Percentiles rank a stretch among this genome's conserved stretches.
phyloP scores from a whole-genome alignment of 2,113 vertebrate species.

The Sturnira hondurensis region DNA sequence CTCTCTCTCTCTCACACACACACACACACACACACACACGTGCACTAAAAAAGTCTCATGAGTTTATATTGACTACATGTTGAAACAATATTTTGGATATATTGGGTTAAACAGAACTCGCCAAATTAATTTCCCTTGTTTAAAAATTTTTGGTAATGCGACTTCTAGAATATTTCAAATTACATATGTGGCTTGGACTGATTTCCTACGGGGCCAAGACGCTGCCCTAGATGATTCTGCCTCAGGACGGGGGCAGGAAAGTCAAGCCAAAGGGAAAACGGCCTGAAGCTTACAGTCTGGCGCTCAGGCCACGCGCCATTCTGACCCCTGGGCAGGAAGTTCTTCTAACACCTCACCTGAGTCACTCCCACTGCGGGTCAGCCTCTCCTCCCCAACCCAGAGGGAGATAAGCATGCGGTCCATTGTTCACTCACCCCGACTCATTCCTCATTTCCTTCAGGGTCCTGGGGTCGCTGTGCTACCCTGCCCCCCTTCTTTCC shows the following conservation, averaged over 20 bases:
- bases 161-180: background rate
- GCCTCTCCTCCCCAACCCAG: background rate
- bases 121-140: background rate
- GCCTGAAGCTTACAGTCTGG: background rate
- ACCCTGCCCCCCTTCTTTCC: background rate
- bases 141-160: background rate
- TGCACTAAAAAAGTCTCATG: background rate
- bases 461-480: background rate
- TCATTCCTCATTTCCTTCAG: background rate
- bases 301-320: background rate
- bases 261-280: background rate
- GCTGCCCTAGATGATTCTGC: background rate
- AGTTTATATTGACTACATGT: background rate
- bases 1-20: too few relatives aligned
- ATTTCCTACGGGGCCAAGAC: background rate
- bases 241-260: background rate
- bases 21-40: too few relatives aligned
- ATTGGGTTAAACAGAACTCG: background rate
- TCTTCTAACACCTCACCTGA: background rate
- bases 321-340: background rate
- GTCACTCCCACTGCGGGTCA: background rate
- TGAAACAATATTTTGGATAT: background rate
- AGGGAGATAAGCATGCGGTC: background rate
- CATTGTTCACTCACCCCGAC: background rate
- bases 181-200: rapidly evolving